A percentile compares a stretch with the other conserved stretches of the same genome.
phyloP scores from a whole-genome alignment of 2,888 invertebrate species.

The Thysanoteuthis rhombus region DNA sequence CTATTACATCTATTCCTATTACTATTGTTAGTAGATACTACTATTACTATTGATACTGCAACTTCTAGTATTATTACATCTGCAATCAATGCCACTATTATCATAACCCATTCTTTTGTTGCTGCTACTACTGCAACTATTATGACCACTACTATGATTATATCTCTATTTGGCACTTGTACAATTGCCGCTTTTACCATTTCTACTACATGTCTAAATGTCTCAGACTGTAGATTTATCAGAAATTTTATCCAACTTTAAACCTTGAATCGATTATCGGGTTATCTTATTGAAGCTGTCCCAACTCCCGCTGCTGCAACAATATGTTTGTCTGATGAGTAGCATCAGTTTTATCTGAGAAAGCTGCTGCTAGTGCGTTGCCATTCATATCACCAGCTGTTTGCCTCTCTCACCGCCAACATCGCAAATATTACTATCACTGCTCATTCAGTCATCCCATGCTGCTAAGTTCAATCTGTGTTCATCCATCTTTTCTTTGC shows the following conservation, averaged over 20 bases:
- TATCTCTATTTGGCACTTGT: background rate
- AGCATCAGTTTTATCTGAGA: background rate
- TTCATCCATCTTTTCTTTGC: background rate
- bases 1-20: background rate
- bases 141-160: background rate
- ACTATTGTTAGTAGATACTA: no score
- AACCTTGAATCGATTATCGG: background rate
- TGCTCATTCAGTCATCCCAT: background rate
- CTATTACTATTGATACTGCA: background rate
- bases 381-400: background rate
- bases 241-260: background rate
- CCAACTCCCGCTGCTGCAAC: background rate
- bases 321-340: background rate
- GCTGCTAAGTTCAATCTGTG: background rate
- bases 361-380: background rate
- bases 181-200: background rate
- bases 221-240: background rate
- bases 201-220: background rate
- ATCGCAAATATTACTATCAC: background rate
- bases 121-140: background rate
- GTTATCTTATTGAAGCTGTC: background rate
- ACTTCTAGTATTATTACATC: background rate
- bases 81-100: background rate
- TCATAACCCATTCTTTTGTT: background rate
- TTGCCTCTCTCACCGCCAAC: background rate